Percentiles rank a stretch among this genome's conserved stretches.
Conservation (phyloP, 1,140 invertebrate genomes). For the Cydia pomonella region DNA sequence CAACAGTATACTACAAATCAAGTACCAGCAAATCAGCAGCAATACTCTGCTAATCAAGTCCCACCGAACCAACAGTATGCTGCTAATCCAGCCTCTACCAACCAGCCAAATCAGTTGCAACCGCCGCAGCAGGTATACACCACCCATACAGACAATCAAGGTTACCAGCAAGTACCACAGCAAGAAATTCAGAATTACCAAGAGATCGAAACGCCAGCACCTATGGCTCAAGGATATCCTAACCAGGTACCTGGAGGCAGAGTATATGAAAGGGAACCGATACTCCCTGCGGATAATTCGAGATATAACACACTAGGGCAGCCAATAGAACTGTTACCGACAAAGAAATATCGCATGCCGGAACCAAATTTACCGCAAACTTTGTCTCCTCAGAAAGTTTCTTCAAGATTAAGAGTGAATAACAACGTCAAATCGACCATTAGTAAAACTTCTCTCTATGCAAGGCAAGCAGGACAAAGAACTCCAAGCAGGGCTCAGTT, state of each 20-base stretch:
- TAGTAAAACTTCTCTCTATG: slow-evolving; percentile 66
- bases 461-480: slow-evolving; percentile 44
- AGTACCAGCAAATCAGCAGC: slow-evolving; percentile 17
- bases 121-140: slow-evolving; percentile 31
- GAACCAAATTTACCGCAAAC: slow-evolving; percentile 61
- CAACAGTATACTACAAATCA: slow-evolving; percentile 34
- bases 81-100: slow-evolving; percentile 15
- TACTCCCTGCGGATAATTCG: slow-evolving; percentile 59
- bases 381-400: slow-evolving; percentile 54
- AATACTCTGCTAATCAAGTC: background rate
- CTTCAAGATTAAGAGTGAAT: slow-evolving; percentile 40
- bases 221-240: slow-evolving; percentile 27
- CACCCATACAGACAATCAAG: background rate
- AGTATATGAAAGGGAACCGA: slow-evolving; percentile 52
- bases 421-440: slow-evolving; percentile 63
- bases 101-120: slow-evolving; percentile 29
- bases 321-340: slow-evolving; percentile 56
- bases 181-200: slow-evolving; percentile 8
- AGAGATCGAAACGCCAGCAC: background rate
- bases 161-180: slow-evolving; percentile 8
- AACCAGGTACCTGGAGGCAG: slow-evolving; percentile 35
- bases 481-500: slow-evolving; percentile 63
- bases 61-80: slow-evolving; percentile 26
- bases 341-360: slow-evolving; percentile 46
- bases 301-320: slow-evolving; percentile 69